Evolutionary conservation across 2,113 vertebrate species (phyloP), one percentile per base, ranked within the genome.

Genomic region (Aepyceros melampus): DNA sequence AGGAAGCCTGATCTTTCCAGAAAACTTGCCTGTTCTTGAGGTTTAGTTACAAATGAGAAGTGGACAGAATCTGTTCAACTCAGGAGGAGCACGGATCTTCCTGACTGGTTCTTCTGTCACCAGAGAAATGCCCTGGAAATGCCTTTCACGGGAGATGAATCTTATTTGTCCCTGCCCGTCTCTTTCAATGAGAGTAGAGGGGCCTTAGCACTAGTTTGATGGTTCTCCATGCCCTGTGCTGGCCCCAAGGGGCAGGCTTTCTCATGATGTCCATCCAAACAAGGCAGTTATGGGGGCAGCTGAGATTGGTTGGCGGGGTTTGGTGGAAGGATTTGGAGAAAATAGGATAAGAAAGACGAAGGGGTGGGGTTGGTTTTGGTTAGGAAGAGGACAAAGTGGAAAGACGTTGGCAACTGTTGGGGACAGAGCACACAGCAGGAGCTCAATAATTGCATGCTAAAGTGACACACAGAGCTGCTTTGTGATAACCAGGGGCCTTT

Each of bases 251-350:
- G 11, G 16, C 17, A 74, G 60, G 17, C 49, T 95, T 84, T 85
- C 74, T 53, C 15, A 8, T 25, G 31, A 47, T 0, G 2, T 86
- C n/a, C 40, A 12, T 87, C 71, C 25, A 79, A 60, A 40, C 1
- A 3, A 51, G 10, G 21, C 33, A 6, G 23, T 29, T 16, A 3
- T 19, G 4, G 19, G 25, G 49, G 17, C 2, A 49, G 19, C 43
- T 47, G 7, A 33, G 71, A 49, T 11, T 67, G 0, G 0, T 2
- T 49, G 10, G 49, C 29, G 55, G 40, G 12, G 31, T 0, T 12
- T 47, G 31, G 15, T 58, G 4, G 74, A 84, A 87, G 74, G 21
- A n/a, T 13, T 47, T 62, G 51, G 27, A 92, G 53, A 29, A 33
- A 62, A 51, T 0, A 21, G 11, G n/a, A 53, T 10, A 19, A 55